Conservation (phyloP, 2,888 invertebrate species). For the Drosophila formosana region DNA sequence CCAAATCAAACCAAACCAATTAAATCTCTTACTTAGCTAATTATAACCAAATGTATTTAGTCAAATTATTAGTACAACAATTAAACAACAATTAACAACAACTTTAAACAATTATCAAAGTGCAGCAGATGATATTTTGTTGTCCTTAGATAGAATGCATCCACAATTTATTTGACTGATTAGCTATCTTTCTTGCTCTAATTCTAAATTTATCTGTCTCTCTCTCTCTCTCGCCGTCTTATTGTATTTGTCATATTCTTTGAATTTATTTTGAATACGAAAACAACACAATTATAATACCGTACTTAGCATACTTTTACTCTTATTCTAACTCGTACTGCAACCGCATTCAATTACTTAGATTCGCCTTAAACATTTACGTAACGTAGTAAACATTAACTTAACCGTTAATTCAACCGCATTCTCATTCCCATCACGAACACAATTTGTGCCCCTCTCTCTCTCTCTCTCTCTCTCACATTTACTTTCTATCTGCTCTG, state of each 20-base stretch:
- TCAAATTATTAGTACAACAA: constrained; percentile 46
- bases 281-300: constrained; percentile 27
- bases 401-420: background rate
- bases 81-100: constrained; percentile 13
- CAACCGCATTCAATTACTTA: constrained; percentile 32
- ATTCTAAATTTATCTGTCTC: constrained; percentile 3
- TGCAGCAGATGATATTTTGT: constrained; percentile 49
- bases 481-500: constrained; percentile 26
- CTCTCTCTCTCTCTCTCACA: constrained; percentile 11
- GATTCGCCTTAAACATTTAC: constrained; percentile 16
- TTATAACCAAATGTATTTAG: constrained; percentile 55
- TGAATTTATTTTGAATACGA: constrained; percentile 28
- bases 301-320: constrained; percentile 43
- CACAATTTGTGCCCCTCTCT: constrained; percentile 18
- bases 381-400: constrained; percentile 1
- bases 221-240: constrained; percentile 3
- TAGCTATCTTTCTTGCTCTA: constrained; percentile 48
- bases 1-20: constrained; percentile 11
- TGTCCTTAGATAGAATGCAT: constrained; percentile 53
- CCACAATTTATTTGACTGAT: constrained; percentile 65
- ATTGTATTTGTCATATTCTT: constrained; percentile 14
- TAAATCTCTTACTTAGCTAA: constrained; percentile 39
- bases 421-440: constrained; percentile 29
- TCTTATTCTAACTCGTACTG: constrained; percentile 18
- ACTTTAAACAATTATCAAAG: constrained; percentile 23